Evolutionary conservation across 64 coral and sea anemone species (phyloP), one percentile per base, ranked within the genome.

Genomic region (Astreopora myriophthalma): DNA sequence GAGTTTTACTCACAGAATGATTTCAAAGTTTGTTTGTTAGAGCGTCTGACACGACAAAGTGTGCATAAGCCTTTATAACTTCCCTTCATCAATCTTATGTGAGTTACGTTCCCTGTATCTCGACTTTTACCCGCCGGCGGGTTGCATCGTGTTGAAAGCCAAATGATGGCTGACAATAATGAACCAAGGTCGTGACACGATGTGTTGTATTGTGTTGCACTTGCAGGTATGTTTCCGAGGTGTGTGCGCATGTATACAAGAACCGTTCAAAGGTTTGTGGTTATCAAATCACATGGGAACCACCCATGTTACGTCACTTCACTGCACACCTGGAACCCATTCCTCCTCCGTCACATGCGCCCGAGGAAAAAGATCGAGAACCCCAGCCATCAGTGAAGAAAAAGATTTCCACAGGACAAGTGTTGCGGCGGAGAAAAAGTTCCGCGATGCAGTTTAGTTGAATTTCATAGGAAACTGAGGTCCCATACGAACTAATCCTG

Each of bases 281-380:
- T 24, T 83, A 83, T 34, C 52, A 62, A 38, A 83, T 83, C 32
- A 64, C 79, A 30, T 83, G 79, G 79, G 79, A 83, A 65, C 79
- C 79, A 31, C 49, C 79, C 17, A 64, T 62, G 52, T 58, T 83
- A 26, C 79, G 79, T 64, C 57, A 83, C 22, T 83, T 83, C 31
- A 83, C 79, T 26, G 79, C 79, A 5, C 79, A 83, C 34, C 33
- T 83, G 55, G 79, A 64, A 13, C 79, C 79, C 33, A 37, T 83
- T 83, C 79, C 55, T 64, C 20, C 17, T 13, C 31, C 79, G 20
- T 37, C 33, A 25, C 33, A 23, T 4, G 49, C 0, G 0, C 11
- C 79, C 1, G 79, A 83, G 20, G 79, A 64, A 83, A 0, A 19
- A 2, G 29, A 3, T 37, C 52, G 14, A 83, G 55, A 34, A 2